Evolutionary conservation across 2,888 invertebrate species (phyloP).

Genomic region (Autographa gamma): DNA sequence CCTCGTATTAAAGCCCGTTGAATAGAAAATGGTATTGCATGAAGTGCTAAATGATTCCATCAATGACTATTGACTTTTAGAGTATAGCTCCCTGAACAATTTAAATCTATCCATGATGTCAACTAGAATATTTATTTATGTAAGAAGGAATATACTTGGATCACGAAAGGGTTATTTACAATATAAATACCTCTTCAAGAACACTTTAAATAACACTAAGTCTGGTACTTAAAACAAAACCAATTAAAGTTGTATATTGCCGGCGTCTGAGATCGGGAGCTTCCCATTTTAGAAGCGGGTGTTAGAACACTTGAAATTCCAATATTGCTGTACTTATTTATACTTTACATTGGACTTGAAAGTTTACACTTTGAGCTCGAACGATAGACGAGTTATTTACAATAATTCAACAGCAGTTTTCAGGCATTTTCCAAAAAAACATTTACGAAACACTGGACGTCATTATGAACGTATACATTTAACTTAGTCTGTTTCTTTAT

Average conservation of each 20-base stretch:
- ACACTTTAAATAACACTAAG: constrained; percentile 21
- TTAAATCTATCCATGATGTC: no score
- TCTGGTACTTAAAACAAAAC: constrained; percentile 38
- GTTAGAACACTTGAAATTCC: constrained; percentile 3
- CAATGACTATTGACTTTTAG: no score
- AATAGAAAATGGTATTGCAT: neutral
- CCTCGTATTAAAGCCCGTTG: no score
- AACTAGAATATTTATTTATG: no score
- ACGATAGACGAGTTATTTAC: neutral
- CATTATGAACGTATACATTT: no score
- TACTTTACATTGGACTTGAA: constrained; percentile 2
- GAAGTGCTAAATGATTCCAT: neutral
- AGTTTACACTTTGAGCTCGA: neutral
- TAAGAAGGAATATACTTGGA: no score
- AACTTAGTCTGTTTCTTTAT: no score
- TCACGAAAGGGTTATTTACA: neutral
- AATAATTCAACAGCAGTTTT: no score
- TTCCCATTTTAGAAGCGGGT: constrained; percentile 30
- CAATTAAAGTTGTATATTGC: constrained; percentile 12
- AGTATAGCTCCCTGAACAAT: no score
- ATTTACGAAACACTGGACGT: no score
- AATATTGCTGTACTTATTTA: constrained; percentile 5
- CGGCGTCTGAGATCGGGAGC: constrained; percentile 15
- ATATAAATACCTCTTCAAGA: constrained; percentile 14
- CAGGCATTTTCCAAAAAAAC: no score